Base-by-base conservation (phyloP, 2,113 vertebrate species). In the Gopherus flavomarginatus region DNA sequence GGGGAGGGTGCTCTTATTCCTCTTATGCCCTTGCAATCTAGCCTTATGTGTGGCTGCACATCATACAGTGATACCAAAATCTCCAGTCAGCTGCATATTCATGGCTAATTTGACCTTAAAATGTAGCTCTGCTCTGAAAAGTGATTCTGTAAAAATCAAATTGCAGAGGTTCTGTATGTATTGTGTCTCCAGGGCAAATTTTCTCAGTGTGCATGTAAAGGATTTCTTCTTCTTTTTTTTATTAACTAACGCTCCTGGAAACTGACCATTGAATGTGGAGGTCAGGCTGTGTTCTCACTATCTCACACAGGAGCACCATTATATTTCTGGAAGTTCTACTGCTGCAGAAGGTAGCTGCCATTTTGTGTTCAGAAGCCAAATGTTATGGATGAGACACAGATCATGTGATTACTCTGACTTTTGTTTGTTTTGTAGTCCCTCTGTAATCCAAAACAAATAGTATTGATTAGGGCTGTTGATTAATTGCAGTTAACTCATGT, bases 61-160 rank as follows among this genome's bases (percentile, higher is more conserved):
- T 5, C 84, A 2, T 53, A 19, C 26, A 88, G 0, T 83, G 5
- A 72, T 86, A 80, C 4, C 4, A 3, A 75, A 50, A 72, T 29
- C 38, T 56, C 83, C 52, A 72, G 1, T 65, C 35, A 86, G 78
- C 14, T 86, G 26, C 13, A 24, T 22, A 83, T 94, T 86, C n/a
- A 72, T 75, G 62, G 27, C 8, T 89, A 35, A 89, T 89, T 89
- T 81, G 49, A 82, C 81, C 49, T 75, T 49, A 54, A 72, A 72
- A 72, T 54, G 26, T 56, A 69, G 1, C 1, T 88, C 4, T 69
- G 42, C 26, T 5, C 5, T 78, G 88, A 90, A 21, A 8, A 89
- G 72, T 78, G 14, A 27, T 87, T 95, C 62, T 94, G 44, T 5
- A 86, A 57, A 44, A 81, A 65, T 80, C 1, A 69, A 5, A 57